A percentile compares a stretch with the other conserved stretches of the same genome.
Evolutionary conservation across 2,888 invertebrate species (phyloP).

Genomic region (Leptopilina drosophilae): DNA sequence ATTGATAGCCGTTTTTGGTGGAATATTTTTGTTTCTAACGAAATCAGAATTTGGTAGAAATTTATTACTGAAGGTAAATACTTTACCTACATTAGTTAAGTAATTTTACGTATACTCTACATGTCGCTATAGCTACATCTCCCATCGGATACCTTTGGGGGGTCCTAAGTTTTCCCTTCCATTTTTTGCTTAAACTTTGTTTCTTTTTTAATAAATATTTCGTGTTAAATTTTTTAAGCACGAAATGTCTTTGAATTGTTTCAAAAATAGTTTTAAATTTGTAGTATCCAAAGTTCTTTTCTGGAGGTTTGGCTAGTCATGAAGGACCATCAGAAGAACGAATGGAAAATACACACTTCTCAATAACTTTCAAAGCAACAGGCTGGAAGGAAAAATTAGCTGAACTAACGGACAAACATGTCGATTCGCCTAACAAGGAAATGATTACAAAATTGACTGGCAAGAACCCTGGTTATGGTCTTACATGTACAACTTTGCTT

Average conservation of each 20-base stretch:
- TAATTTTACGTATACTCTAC: too few relatives aligned
- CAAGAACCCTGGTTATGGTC: slow-evolving; percentile 89
- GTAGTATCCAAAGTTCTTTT: slow-evolving; percentile 85
- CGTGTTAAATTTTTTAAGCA: not conserved
- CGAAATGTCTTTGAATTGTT: not conserved
- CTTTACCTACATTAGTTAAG: not conserved
- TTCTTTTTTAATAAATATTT: too few relatives aligned
- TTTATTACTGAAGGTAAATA: slow-evolving; percentile 82
- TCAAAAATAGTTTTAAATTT: slow-evolving; percentile 53
- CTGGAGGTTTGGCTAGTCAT: slow-evolving; percentile 83
- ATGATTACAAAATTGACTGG: slow-evolving; percentile 84
- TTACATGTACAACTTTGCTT: slow-evolving; percentile 86
- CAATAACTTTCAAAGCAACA: slow-evolving; percentile 84
- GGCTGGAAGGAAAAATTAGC: slow-evolving; percentile 86
- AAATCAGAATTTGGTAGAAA: slow-evolving; percentile 82
- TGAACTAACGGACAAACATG: slow-evolving; percentile 80
- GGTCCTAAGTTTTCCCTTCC: too few relatives aligned
- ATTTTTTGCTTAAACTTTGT: too few relatives aligned
- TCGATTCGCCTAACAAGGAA: slow-evolving; percentile 81
- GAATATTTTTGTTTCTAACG: slow-evolving; percentile 81
- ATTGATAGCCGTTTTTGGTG: slow-evolving; percentile 79
- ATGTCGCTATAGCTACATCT: too few relatives aligned
- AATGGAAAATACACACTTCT: slow-evolving; percentile 82
- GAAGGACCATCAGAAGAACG: slow-evolving; percentile 82
- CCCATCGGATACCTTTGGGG: too few relatives aligned